Evolutionary conservation across 2,888 invertebrate species (phyloP), one percentile per base, ranked within the genome.

Genomic region (Rotaria macrura): DNA sequence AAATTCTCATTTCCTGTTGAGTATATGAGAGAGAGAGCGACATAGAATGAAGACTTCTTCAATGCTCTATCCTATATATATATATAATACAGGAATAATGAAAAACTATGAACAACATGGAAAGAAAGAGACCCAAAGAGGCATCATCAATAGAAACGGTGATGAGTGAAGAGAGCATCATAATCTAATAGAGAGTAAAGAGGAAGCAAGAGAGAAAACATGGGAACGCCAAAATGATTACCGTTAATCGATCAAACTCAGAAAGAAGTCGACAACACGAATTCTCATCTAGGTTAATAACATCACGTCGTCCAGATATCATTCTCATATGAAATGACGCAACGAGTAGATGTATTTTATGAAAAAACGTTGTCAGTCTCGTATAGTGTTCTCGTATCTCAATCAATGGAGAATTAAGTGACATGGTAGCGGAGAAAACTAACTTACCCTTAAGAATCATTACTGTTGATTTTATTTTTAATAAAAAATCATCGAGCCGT

Each of bases 271-370:
- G 34, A 34, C 65, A 34, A 65, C 34, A 34, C 34, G 65, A 65
- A 65, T 65, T 34, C 20, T 34, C 34, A 34, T 65, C 34, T 65
- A 65, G 65, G 65, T 65, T 65, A 65, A 65, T 65, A 65, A 65
- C 65, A 65, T 65, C 65, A 65, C 34, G 65, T 65, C 65, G 65
- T 29, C 65, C 65, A 65, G 65, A 65, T 65, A 65, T 65, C 65
- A 34, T 20, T 65, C 65, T 65, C 65, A 65, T 65, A 34, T 65
- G 29, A 34, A 38, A 65, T 65, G 65, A 65, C 34, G 65, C 34
- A 65, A 65, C 38, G 65, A 20, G 12, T 57, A 3, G 29, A 29
- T 57, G 55, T 57, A 57, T 29, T 17, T 65, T 25, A 25, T 23
- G 6, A 52, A 23, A 49, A 54, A 25, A 54, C 34, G 65, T 65